Percentiles rank a stretch among this genome's conserved stretches.
These are phyloP conservation scores for Caenorhabditis tropicalis DNA, from an alignment of 1,140 invertebrate species.

Conservation along the genomic window DNA sequence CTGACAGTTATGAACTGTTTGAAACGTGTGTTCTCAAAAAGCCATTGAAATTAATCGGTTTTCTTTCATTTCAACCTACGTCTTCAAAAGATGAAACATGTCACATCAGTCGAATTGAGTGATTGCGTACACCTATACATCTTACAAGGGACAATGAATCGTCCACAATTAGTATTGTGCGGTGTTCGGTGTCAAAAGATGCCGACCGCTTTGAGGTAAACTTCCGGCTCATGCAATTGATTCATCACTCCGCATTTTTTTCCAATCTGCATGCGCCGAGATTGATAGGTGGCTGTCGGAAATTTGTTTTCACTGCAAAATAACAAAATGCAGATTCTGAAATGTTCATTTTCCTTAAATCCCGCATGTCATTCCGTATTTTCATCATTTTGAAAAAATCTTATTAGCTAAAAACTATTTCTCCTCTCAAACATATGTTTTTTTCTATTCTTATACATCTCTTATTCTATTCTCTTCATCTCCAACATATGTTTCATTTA, in stretches of 20 bases:
- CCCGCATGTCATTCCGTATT: too few relatives aligned
- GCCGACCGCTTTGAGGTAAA: constrained; percentile 25
- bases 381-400: too few relatives aligned
- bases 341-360: too few relatives aligned
- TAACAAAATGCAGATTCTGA: too few relatives aligned
- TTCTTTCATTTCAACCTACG: not conserved
- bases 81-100: constrained; percentile 38
- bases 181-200: constrained; percentile 4
- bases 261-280: not conserved
- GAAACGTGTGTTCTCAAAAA: not conserved
- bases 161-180: constrained; percentile 37
- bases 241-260: constrained; percentile 29
- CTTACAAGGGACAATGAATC: constrained; percentile 38
- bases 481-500: constrained; percentile 22
- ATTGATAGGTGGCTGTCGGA: constrained; percentile 15
- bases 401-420: constrained; percentile 9
- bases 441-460: not conserved
- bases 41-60: constrained; percentile 25
- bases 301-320: not conserved
- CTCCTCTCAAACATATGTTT: not conserved
- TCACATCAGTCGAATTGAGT: constrained; percentile 42
- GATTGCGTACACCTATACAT: not conserved
- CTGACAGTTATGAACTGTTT: constrained; percentile 26
- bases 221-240: constrained; percentile 39
- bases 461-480: not conserved